Conservation (phyloP, 2,113 vertebrate species). For the Ammospiza caudacuta region DNA sequence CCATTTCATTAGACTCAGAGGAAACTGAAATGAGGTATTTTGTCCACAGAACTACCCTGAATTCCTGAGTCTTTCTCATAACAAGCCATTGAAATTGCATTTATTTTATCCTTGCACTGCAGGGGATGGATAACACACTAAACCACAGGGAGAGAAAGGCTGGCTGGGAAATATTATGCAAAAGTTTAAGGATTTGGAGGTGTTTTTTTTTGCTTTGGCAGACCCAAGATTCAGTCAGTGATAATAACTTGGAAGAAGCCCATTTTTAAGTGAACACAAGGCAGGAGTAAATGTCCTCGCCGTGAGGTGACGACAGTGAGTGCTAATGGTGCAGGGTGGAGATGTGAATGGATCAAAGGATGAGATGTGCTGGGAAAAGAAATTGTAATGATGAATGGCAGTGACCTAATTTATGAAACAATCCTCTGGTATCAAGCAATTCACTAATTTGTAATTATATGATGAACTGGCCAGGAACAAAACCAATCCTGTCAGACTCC, state of each 20-base stretch:
- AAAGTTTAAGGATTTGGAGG: neutral
- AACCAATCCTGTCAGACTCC: slow-evolving; percentile 37
- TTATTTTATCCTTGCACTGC: neutral
- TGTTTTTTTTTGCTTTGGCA: neutral
- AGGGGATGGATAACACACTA: neutral
- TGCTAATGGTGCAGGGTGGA: neutral
- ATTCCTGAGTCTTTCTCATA: neutral
- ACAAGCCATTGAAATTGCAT: neutral
- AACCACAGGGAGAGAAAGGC: neutral
- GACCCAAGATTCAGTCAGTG: rapidly evolving
- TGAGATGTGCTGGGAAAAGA: slow-evolving; percentile 33
- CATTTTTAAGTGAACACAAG: neutral
- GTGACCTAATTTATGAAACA: slow-evolving; percentile 64
- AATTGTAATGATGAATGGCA: slow-evolving; percentile 59
- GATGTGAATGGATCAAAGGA: neutral
- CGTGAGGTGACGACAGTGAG: neutral
- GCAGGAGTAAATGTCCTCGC: neutral
- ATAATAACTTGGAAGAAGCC: neutral
- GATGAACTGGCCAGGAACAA: slow-evolving; percentile 55
- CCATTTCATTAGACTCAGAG: slow-evolving; percentile 53
- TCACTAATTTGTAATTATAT: slow-evolving; percentile 51
- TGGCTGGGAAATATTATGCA: neutral
- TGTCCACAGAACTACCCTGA: neutral
- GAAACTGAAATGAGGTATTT: slow-evolving; percentile 18
- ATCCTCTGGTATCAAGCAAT: slow-evolving; percentile 46